A percentile compares a stretch with the other conserved stretches of the same genome.
These are phyloP conservation scores for Trichosurus vulpecula DNA, from an alignment of 2,797 vertebrate species.

Conservation along the genomic window DNA sequence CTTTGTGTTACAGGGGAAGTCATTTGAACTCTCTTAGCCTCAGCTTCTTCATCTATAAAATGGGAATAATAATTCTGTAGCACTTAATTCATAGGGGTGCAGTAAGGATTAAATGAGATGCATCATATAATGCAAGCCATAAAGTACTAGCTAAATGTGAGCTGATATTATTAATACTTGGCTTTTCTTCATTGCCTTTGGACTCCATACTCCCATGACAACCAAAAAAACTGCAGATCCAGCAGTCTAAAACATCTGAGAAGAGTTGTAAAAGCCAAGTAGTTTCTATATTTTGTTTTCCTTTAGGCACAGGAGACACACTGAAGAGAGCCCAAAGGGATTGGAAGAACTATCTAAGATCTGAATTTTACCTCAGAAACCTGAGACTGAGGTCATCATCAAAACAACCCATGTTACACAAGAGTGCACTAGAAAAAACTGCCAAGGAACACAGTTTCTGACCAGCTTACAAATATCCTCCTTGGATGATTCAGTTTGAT, in stretches of 20 bases:
- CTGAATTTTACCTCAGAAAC: neutral
- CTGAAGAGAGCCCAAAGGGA: neutral
- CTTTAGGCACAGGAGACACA: neutral
- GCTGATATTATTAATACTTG: neutral
- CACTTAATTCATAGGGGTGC: neutral
- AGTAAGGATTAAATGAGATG: neutral
- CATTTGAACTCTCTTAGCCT: neutral
- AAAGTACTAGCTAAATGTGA: neutral
- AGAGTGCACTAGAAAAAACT: neutral
- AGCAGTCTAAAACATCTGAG: neutral
- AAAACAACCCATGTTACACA: neutral
- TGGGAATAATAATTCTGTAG: neutral
- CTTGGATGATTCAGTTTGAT: neutral
- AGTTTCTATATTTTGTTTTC: neutral
- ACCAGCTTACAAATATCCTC: neutral
- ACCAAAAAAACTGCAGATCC: neutral
- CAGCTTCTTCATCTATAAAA: neutral
- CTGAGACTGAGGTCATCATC: neutral
- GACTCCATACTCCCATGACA: neutral
- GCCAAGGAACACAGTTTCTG: neutral
- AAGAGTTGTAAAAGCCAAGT: neutral
- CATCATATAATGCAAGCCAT: neutral
- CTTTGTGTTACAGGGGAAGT: neutral
- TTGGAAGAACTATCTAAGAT: neutral
- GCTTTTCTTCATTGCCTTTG: neutral